Conservation (phyloP, 2,888 invertebrate genomes). For the Thyatira batis region DNA sequence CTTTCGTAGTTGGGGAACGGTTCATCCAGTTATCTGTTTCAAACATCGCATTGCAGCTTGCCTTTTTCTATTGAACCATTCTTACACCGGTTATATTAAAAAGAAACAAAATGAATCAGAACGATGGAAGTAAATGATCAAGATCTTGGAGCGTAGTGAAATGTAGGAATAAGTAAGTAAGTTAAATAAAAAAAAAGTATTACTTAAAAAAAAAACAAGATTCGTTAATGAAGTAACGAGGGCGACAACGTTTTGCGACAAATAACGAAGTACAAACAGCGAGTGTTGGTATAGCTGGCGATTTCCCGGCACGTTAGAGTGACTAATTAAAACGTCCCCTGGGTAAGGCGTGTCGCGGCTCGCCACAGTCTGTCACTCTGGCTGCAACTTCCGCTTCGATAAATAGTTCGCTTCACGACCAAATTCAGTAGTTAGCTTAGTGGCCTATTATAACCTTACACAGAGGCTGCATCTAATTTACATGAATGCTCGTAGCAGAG, state of each 20-base stretch:
- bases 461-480: not conserved
- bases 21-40: slow-evolving; percentile 36
- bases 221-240: not conserved
- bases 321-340: slow-evolving; percentile 43
- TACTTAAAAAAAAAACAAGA: not conserved
- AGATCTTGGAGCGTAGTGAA: no score
- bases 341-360: slow-evolving; percentile 26
- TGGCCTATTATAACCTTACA: not conserved
- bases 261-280: slow-evolving; percentile 3
- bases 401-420: slow-evolving; percentile 17
- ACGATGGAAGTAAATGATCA: no score
- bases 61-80: not conserved
- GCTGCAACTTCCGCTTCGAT: slow-evolving; percentile 27
- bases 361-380: slow-evolving; percentile 35
- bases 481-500: not conserved
- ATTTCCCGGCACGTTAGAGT: slow-evolving; percentile 10
- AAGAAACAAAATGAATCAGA: not conserved
- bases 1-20: slow-evolving; percentile 30
- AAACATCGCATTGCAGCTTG: slow-evolving; percentile 32
- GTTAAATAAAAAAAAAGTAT: not conserved
- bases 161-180: not conserved
- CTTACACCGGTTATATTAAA: not conserved
- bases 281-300: slow-evolving; percentile 14
- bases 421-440: slow-evolving; percentile 13
- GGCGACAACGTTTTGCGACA: not conserved